Evolutionary conservation across 2,797 vertebrate genomes (phyloP).

Genomic region (Hydrophis major): DNA sequence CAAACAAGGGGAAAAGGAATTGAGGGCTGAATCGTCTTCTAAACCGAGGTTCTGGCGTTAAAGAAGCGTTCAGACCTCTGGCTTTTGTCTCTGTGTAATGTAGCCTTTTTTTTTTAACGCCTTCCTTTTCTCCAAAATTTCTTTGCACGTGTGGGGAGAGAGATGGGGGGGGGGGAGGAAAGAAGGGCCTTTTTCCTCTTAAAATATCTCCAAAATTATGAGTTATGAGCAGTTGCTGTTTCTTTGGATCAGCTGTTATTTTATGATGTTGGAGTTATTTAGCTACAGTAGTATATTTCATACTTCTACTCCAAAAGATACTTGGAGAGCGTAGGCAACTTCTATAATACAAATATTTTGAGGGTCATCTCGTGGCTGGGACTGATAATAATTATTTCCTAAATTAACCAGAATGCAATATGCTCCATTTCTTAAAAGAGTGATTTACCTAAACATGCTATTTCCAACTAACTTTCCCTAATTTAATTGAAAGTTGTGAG

Average conservation of each 20-base stretch:
- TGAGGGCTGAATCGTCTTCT: neutral
- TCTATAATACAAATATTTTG: neutral
- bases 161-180: no score
- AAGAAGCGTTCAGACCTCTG: neutral
- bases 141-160: neutral
- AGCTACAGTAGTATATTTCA: neutral
- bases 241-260: neutral
- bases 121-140: neutral
- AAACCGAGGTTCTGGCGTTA: neutral
- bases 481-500: neutral
- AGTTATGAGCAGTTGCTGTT: neutral
- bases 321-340: neutral
- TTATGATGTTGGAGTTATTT: neutral
- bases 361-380: neutral
- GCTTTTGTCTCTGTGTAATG: neutral
- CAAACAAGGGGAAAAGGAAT: neutral
- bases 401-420: neutral
- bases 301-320: neutral
- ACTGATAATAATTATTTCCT: neutral
- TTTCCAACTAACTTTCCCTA: neutral
- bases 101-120: neutral
- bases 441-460: neutral
- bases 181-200: neutral
- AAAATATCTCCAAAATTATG: neutral
- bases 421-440: neutral